These are phyloP conservation scores for Uloborus diversus DNA, from an alignment of 1,140 invertebrate species.

Conservation along the genomic window DNA sequence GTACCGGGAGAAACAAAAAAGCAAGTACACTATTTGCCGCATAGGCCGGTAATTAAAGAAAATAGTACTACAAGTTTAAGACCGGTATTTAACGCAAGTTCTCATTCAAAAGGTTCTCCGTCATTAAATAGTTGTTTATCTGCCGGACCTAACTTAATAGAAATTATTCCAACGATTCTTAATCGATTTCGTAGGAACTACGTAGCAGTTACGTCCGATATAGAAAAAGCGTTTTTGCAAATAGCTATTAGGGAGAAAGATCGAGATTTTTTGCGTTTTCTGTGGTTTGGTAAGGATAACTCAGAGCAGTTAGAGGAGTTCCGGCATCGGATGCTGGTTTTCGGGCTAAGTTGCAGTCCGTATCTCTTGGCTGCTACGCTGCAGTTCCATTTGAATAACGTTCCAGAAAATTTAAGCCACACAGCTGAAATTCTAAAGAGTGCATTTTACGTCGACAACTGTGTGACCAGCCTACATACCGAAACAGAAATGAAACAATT, in stretches of 20 bases:
- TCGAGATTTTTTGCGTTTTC: slow-evolving; percentile 22
- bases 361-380: slow-evolving; percentile 18
- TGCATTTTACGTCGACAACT: slow-evolving; percentile 43
- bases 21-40: slow-evolving; percentile 11
- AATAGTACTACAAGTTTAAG: slow-evolving; percentile 28
- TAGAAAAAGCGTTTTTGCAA: neutral
- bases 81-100: slow-evolving; percentile 6
- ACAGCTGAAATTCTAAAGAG: neutral
- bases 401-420: slow-evolving; percentile 2
- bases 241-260: slow-evolving; percentile 8
- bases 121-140: slow-evolving; percentile 12
- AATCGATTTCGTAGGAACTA: neutral
- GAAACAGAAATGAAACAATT: slow-evolving; percentile 7
- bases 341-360: slow-evolving; percentile 11
- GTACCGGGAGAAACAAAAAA: neutral
- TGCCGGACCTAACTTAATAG: neutral
- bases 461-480: slow-evolving; percentile 1
- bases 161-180: neutral
- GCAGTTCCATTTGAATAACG: neutral
- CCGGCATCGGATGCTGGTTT: slow-evolving; percentile 24
- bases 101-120: neutral
- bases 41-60: slow-evolving; percentile 9
- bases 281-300: neutral
- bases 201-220: slow-evolving; percentile 6
- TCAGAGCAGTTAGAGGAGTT: neutral